Base-by-base conservation (phyloP, 2,113 vertebrate species). In the Nesoenas mayeri region DNA sequence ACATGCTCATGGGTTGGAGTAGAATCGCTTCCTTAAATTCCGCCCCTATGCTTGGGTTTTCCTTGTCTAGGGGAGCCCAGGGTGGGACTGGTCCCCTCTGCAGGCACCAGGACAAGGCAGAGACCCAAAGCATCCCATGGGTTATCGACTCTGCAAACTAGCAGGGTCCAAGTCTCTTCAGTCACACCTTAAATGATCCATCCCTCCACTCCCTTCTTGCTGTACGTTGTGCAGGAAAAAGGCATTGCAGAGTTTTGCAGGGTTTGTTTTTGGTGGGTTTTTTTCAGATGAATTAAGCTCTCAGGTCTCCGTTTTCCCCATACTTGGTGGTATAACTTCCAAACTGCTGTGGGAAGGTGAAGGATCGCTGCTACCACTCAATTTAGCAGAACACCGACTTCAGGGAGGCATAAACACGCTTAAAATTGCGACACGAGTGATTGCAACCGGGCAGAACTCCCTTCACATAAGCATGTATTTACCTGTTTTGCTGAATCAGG, bases 401-500 rank as follows among this genome's bases (percentile, higher is more conserved):
- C 80, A 92, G 19, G 34, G 26, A 12, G 28, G 5, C 11, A 32
- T 40, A 82, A 91, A 82, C 62, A 28, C 31, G 9, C 31, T 36
- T 40, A 29, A 67, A 88, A 70, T 38, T 61, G 44, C 42, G 51
- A 54, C 16, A 7, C 6, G 15, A 0, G n/a, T 85, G 58, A 47
- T 85, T 88, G 77, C 71, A 75, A 10, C 65, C n/a, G 61, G 50
- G 87, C 56, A 85, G 77, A 56, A 4, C 40, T 91, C 78, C 54
- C 38, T 40, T 48, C 62, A 48, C 1, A 4, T 74, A 57, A 48
- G 22, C 42, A 13, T 21, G 0, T 79, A 24, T 65, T 57, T 87
- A 96, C 91, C 93, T 96, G 62, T 79, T 94, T 81, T 92, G 93
- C 79, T 89, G 93, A 94, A 81, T 96, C 95, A 93, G 69, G 32